Percentiles rank a stretch among this genome's conserved stretches.
These are phyloP conservation scores for Noctuana brunneofusca DNA, from an alignment of 2,888 invertebrate species.

Conservation along the genomic window DNA sequence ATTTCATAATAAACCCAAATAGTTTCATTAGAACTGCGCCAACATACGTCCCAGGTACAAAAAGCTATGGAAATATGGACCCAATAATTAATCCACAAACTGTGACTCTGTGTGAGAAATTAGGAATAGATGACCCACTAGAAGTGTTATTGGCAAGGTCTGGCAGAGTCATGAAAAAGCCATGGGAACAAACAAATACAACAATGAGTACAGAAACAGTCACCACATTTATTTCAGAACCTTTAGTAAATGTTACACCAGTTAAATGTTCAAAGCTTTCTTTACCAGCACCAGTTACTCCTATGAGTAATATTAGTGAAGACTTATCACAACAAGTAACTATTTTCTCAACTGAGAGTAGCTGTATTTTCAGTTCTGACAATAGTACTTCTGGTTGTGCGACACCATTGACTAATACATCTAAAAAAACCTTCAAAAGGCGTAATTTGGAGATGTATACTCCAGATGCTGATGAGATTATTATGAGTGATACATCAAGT, in stretches of 20 bases:
- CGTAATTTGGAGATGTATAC: constrained; percentile 73
- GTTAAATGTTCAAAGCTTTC: constrained; percentile 60
- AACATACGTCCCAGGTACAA: constrained; percentile 75
- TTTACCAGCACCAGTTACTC: constrained; percentile 69
- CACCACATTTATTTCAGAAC: constrained; percentile 26
- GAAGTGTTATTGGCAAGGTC: constrained; percentile 82
- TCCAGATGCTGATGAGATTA: constrained; percentile 56
- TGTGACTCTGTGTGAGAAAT: constrained; percentile 84
- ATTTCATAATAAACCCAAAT: constrained; percentile 85
- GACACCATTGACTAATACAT: constrained; percentile 54
- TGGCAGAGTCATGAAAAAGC: constrained; percentile 67
- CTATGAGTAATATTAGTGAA: constrained; percentile 52
- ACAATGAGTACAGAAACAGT: constrained; percentile 32
- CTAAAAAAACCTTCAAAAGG: constrained; percentile 71
- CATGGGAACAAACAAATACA: constrained; percentile 39
- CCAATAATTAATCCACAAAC: constrained; percentile 88
- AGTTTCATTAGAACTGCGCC: constrained; percentile 91
- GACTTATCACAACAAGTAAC: constrained; percentile 44
- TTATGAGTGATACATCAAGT: constrained; percentile 50
- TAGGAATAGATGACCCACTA: constrained; percentile 92
- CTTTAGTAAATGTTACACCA: constrained; percentile 49
- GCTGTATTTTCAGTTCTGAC: constrained; percentile 49
- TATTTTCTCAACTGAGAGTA: constrained; percentile 44
- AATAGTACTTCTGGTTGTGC: constrained; percentile 51
- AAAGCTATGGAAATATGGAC: constrained; percentile 66